These are phyloP conservation scores for Chromobotia macracanthus DNA, from an alignment of 2,797 vertebrate species.

Conservation along the genomic window DNA sequence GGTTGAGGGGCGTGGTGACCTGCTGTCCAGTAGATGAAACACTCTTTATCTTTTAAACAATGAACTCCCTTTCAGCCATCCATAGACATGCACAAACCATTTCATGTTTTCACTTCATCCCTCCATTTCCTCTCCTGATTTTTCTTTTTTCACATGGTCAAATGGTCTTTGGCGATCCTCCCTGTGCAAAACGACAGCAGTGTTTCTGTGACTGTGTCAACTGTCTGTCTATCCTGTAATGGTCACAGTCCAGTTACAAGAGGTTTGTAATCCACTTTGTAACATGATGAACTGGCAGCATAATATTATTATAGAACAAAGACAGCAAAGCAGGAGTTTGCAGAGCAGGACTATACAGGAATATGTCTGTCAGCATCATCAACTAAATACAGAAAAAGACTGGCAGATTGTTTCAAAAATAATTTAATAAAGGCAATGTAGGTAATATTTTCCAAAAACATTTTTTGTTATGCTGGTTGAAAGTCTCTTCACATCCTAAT, in stretches of 20 bases:
- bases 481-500: too few relatives aligned
- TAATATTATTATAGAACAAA: constrained; percentile 51
- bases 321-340: constrained; percentile 36
- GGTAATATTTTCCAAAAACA: too few relatives aligned
- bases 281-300: constrained; percentile 49
- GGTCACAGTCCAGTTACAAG: constrained; percentile 54
- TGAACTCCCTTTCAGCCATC: constrained; percentile 4
- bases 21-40: constrained; percentile 51
- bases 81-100: constrained; percentile 26
- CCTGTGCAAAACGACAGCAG: constrained; percentile 8
- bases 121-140: constrained; percentile 14
- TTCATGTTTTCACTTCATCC: constrained; percentile 24
- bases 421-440: too few relatives aligned
- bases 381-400: neutral
- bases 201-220: constrained; percentile 21
- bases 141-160: constrained; percentile 14
- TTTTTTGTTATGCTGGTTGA: too few relatives aligned
- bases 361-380: constrained; percentile 1
- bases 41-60: constrained; percentile 56
- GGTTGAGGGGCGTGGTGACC: constrained; percentile 52
- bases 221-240: constrained; percentile 19
- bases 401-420: neutral
- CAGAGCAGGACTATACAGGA: constrained; percentile 43
- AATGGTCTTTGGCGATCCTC: constrained; percentile 28
- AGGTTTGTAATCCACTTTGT: constrained; percentile 43